A percentile compares a stretch with the other conserved stretches of the same genome.
Conservation (phyloP, 2,888 invertebrate species). For the Dynastes hyllus region DNA sequence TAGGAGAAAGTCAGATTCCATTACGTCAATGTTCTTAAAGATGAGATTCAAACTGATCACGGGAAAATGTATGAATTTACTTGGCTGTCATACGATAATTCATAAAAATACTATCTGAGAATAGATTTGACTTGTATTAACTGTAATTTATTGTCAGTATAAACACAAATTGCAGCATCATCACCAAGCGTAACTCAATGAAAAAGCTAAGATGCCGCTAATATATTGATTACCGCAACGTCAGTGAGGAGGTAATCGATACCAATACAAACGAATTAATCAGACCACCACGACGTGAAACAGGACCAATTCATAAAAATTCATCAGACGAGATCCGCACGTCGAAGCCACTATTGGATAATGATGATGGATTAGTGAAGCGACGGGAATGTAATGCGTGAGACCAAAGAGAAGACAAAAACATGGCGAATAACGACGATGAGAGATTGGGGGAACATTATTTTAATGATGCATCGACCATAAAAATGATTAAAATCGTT, state of each 20-base stretch:
- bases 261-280: not conserved
- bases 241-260: not conserved
- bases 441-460: not conserved
- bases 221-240: not conserved
- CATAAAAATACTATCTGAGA: too few species aligned
- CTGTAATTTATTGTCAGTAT: too few species aligned
- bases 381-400: not conserved
- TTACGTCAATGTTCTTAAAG: too few species aligned
- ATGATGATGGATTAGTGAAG: conserved; percentile 5
- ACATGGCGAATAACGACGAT: too few species aligned
- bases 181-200: too few species aligned
- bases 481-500: too few species aligned
- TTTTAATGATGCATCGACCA: not conserved
- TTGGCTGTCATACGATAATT: too few species aligned
- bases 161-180: too few species aligned
- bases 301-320: not conserved
- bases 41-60: too few species aligned
- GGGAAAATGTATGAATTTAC: too few species aligned
- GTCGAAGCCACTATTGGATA: not conserved
- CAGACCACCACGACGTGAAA: not conserved
- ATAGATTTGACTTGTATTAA: too few species aligned
- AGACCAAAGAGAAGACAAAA: not conserved
- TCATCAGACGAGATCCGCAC: not conserved
- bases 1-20: too few species aligned
- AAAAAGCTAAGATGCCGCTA: not conserved